Evolutionary conservation across 2,888 invertebrate species (phyloP), one percentile per base, ranked within the genome.

Genomic region (Tenthredo notha): DNA sequence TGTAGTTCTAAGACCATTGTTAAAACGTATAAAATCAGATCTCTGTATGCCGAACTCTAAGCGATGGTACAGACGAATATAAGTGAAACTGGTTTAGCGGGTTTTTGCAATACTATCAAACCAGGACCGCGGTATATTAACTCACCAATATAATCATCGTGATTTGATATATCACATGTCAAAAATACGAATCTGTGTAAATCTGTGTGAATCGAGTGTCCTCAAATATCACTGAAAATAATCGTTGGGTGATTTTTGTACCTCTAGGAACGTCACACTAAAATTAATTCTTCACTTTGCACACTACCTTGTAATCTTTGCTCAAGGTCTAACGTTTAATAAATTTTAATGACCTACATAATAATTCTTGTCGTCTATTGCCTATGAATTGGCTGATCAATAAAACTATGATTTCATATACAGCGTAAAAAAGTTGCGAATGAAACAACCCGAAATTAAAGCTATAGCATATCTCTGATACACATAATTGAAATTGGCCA

Each of bases 271-370:
- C 21, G 25, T 47, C 12, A 9, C 1, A 33, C 21, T 61, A 15
- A 50, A 40, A 61, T 18, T 61, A 37, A 80, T 40, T 40, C 37
- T 61, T 21, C n/a, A 21, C 15, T 80, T 61, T 40, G 58, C 61
- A 61, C 33, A 74, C 72, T 74, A 61, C 80, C 61, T 80, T 80
- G 58, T 61, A 80, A 80, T 80, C 37, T 18, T 80, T 80, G 25
- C 21, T 80, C 80, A 61, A n/a, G 80, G 80, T 37, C 80, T 10
- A 61, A 12, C 7, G 10, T 40, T 61, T 12, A n/a, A 80, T 61
- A 40, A 50, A 40, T 77, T 37, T 61, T 80, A 0, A 40, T 61
- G 80, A 61, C 80, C 80, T 37, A 58, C 12, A 61, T 58, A 21
- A 40, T 58, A 21, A 43, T 61, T 80, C 33, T 40, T 61, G 0